Evolutionary conservation across 2,888 invertebrate species (phyloP).

Genomic region (Orgyia antiqua): DNA sequence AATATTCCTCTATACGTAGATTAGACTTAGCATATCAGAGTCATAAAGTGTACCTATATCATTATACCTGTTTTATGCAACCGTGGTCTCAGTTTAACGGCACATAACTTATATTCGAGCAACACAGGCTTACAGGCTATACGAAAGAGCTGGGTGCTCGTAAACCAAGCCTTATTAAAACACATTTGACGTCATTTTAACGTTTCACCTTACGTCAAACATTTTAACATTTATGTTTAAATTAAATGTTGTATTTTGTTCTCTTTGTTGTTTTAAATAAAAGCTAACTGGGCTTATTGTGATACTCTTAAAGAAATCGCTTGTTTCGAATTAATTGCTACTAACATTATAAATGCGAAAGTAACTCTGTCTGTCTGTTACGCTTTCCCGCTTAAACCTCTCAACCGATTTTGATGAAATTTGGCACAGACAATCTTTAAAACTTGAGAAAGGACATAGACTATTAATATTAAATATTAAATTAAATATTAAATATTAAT

Average conservation of each 20-base stretch:
- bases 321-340: too few relatives aligned
- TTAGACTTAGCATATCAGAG: background rate
- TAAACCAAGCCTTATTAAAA: conserved; percentile 14
- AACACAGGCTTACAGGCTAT: conserved; percentile 9
- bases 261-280: too few relatives aligned
- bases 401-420: too few relatives aligned
- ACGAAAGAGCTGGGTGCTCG: conserved; percentile 11
- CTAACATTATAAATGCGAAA: too few relatives aligned
- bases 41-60: background rate
- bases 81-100: conserved; percentile 17
- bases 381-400: too few relatives aligned
- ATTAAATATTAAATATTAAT: too few relatives aligned
- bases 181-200: conserved; percentile 11
- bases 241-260: background rate
- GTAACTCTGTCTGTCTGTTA: too few relatives aligned
- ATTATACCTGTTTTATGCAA: conserved; percentile 11
- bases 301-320: too few relatives aligned
- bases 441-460: too few relatives aligned
- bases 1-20: background rate
- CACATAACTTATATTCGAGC: conserved; percentile 19
- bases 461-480: too few relatives aligned
- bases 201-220: background rate
- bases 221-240: background rate
- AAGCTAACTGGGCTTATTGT: too few relatives aligned
- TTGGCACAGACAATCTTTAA: too few relatives aligned